A percentile compares a stretch with the other conserved stretches of the same genome.
phyloP scores from a whole-genome alignment of 2,797 vertebrate genomes.

The Gobionotothen gibberifrons region DNA sequence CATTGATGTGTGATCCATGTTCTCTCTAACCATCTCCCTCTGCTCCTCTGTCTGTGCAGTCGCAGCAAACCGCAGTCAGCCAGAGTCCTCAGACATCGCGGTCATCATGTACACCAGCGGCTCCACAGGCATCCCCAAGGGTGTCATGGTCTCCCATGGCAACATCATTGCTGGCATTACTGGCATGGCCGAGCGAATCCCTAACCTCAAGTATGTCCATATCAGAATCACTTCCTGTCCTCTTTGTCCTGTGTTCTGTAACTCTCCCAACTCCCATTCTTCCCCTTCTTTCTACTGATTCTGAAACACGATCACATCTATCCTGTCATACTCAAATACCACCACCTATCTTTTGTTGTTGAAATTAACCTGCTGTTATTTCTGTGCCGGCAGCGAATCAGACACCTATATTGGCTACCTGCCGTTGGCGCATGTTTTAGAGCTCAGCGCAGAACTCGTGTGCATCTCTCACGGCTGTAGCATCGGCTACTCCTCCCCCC shows the following conservation, averaged over 20 bases:
- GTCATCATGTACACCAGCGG: slow-evolving; percentile 99
- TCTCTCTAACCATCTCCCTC: slow-evolving; percentile 17
- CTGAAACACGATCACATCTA: not conserved
- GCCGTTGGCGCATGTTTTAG: slow-evolving; percentile 95
- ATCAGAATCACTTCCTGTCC: not conserved
- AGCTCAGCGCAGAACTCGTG: slow-evolving; percentile 95
- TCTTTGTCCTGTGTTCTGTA: not conserved
- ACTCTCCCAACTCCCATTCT: not conserved
- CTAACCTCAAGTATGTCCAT: slow-evolving; percentile 87
- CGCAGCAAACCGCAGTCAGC: slow-evolving; percentile 80
- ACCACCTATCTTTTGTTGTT: not conserved
- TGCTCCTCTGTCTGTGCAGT: slow-evolving; percentile 71
- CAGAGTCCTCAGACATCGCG: slow-evolving; percentile 88
- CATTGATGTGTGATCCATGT: slow-evolving; percentile 13
- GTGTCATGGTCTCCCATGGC: slow-evolving; percentile 97
- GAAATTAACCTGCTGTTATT: slow-evolving; percentile 26
- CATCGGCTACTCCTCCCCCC: slow-evolving; percentile 97
- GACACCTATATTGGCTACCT: slow-evolving; percentile 97
- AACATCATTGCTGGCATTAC: slow-evolving; percentile 96
- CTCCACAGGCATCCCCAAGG: slow-evolving; percentile 97
- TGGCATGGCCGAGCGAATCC: slow-evolving; percentile 96
- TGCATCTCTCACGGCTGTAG: slow-evolving; percentile 94
- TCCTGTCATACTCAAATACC: not conserved
- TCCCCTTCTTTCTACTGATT: not conserved
- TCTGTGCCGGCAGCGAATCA: slow-evolving; percentile 85